Conservation (phyloP, 1,140 invertebrate species). For the Tribolium madens region DNA sequence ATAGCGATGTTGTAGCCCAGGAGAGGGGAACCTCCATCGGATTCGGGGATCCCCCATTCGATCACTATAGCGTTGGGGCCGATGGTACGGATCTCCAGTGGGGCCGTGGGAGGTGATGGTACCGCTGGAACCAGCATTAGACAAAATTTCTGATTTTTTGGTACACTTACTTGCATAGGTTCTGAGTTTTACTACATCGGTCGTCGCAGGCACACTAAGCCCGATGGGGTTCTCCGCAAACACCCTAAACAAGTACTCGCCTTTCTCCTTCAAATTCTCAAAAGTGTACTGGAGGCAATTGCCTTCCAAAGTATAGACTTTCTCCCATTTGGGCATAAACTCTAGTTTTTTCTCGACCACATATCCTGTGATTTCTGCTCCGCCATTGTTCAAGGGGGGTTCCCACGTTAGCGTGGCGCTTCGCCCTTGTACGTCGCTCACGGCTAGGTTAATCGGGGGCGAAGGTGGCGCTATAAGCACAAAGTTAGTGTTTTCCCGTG, state of each 20-base stretch:
- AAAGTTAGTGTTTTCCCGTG: not conserved
- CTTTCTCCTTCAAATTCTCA: slow-evolving; percentile 89
- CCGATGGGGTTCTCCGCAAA: slow-evolving; percentile 93
- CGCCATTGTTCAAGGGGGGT: slow-evolving; percentile 85
- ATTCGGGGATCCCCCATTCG: slow-evolving; percentile 94
- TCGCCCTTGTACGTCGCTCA: slow-evolving; percentile 84
- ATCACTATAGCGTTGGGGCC: slow-evolving; percentile 87
- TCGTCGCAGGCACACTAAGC: slow-evolving; percentile 81
- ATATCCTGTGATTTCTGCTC: slow-evolving; percentile 90
- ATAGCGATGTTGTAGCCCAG: slow-evolving; percentile 94
- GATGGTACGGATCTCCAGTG: slow-evolving; percentile 85
- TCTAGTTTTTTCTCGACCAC: slow-evolving; percentile 90
- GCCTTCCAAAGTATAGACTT: slow-evolving; percentile 86
- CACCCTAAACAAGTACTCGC: slow-evolving; percentile 91
- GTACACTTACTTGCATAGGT: slow-evolving; percentile 91
- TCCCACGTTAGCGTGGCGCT: slow-evolving; percentile 90
- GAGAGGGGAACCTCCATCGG: slow-evolving; percentile 91
- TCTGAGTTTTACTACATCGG: slow-evolving; percentile 86
- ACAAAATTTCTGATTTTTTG: not conserved
- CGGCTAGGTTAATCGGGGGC: slow-evolving; percentile 80
- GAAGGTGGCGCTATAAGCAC: slow-evolving; percentile 81
- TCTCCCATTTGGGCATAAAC: slow-evolving; percentile 86
- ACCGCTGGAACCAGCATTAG: slow-evolving; percentile 73
- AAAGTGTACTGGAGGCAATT: slow-evolving; percentile 82
- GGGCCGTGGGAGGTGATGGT: slow-evolving; percentile 90